Evolutionary conservation across 2,797 vertebrate species (phyloP), one percentile per base, ranked within the genome.

Genomic region (Sebastes cheni): DNA sequence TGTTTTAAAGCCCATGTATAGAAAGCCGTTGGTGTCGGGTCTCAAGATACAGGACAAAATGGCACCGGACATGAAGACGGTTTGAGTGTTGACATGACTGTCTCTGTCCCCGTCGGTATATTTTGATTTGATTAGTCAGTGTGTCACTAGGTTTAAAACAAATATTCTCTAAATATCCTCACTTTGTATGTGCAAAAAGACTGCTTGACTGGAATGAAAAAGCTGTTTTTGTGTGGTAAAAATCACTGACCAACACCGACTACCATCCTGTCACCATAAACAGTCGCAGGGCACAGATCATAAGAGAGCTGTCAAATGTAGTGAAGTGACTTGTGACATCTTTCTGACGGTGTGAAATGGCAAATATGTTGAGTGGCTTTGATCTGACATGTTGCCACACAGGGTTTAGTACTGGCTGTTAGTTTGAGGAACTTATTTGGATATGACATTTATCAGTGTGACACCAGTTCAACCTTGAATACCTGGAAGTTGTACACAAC

Each of bases 21-120:
- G 90, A 87, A 86, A 84, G 84, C 72, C 60, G 52, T 77, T 62
- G 89, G 91, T 86, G 89, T 93, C 83, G 1, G 84, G 90, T 92
- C 85, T 90, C 89, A 86, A 77, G 86, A 92, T 81, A 69, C 83
- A 70, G 73, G 88, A 90, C 87, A 84, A 90, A 88, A 91, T 87
- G 82, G 89, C 86, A 88, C 80, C 39, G 29, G 70, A 80, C 81
- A 77, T 30, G 72, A 85, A 81, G 70, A 54, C 32, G 0, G 58
- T 8, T 71, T 52, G 52, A 75, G 84, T 39, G 72, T 87, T 81
- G 84, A 84, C 67, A 22, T 59, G 54, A 72, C 52, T 27, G 9
- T 64, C 50, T 36, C 54, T 73, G 65, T 59, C 73, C 10, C 46
- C n/a, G 29, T 80, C 52, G 23, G 59, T 76, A 74, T 50, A 62